Percentiles rank a stretch among this genome's conserved stretches.
Evolutionary conservation across 2,888 invertebrate genomes (phyloP).

Genomic region (Acanthococcus lagerstroemiae): DNA sequence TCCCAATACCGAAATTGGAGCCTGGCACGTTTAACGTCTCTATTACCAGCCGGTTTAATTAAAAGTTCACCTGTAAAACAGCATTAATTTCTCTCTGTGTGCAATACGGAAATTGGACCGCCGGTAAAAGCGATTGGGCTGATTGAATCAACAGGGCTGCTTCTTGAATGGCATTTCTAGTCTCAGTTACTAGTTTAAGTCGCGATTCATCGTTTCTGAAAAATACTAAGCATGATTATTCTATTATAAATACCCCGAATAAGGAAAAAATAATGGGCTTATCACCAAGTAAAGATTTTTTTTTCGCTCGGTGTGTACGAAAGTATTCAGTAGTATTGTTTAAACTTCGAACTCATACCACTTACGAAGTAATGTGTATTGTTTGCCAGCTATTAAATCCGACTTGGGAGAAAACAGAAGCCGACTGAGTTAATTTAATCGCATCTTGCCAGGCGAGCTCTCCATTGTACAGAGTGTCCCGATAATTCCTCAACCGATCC

Average conservation of each 20-base stretch:
- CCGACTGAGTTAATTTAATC: conserved; percentile 39
- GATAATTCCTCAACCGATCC: conserved; percentile 41
- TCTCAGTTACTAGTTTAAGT: conserved; percentile 38
- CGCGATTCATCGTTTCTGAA: conserved; percentile 36
- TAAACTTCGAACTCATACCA: conserved; percentile 7
- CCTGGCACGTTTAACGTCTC: background rate
- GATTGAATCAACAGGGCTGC: conserved; percentile 38
- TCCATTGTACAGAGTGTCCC: conserved; percentile 40
- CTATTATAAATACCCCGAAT: too few species aligned
- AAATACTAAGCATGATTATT: too few species aligned
- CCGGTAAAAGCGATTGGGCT: conserved; percentile 38
- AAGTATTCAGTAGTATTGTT: too few species aligned
- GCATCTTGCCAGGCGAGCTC: conserved; percentile 41
- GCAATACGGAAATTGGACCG: conserved; percentile 40
- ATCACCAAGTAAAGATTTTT: too few species aligned
- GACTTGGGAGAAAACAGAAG: conserved; percentile 39
- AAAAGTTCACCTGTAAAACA: conserved; percentile 38
- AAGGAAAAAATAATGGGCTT: too few species aligned
- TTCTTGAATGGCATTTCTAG: conserved; percentile 39
- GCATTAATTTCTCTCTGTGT: conserved; percentile 39
- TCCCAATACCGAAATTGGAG: too few species aligned
- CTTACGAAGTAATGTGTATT: conserved; percentile 35
- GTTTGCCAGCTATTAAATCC: conserved; percentile 39
- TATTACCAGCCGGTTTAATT: background rate
- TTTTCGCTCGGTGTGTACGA: too few species aligned